Conservation (phyloP, 2,797 vertebrate species). For the Tinamus major region DNA sequence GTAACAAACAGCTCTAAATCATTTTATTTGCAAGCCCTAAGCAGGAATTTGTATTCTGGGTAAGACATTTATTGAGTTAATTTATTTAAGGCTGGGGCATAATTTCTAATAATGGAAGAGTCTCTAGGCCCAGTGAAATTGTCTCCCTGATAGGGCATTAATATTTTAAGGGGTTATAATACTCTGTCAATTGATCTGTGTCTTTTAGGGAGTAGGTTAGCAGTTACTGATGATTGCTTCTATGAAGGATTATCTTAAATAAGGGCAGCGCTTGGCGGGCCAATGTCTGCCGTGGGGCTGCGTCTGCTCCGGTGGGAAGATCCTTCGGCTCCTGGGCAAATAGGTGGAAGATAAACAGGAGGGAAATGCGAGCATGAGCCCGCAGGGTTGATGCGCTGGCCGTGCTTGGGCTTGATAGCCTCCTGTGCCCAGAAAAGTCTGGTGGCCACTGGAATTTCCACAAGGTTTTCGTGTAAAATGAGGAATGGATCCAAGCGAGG, state of each 20-base stretch:
- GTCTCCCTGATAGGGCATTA: slow-evolving; percentile 61
- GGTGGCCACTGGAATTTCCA: fast-evolving
- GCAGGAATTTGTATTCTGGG: slow-evolving; percentile 70
- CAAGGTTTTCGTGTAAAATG: fast-evolving
- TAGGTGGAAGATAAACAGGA: fast-evolving
- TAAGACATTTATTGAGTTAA: slow-evolving; percentile 71
- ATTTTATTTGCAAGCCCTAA: slow-evolving; percentile 70
- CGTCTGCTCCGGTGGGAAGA: fast-evolving
- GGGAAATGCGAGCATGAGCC: neutral
- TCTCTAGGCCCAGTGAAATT: slow-evolving; percentile 58
- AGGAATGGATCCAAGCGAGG: fast-evolving
- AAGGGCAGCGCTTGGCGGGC: neutral
- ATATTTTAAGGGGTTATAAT: slow-evolving; percentile 65
- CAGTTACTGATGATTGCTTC: neutral
- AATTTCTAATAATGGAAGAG: slow-evolving; percentile 69
- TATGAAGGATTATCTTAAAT: slow-evolving; percentile 3
- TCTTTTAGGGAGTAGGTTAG: slow-evolving; percentile 37
- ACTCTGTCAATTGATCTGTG: slow-evolving; percentile 48
- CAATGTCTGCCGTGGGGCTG: neutral
- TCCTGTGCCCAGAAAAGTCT: fast-evolving
- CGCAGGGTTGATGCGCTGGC: neutral
- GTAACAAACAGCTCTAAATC: slow-evolving; percentile 58
- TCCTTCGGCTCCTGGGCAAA: fast-evolving
- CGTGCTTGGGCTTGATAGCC: fast-evolving
- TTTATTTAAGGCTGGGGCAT: slow-evolving; percentile 67